Base-by-base conservation (phyloP, 2,888 invertebrate species). In the Drosophila koepferae region DNA sequence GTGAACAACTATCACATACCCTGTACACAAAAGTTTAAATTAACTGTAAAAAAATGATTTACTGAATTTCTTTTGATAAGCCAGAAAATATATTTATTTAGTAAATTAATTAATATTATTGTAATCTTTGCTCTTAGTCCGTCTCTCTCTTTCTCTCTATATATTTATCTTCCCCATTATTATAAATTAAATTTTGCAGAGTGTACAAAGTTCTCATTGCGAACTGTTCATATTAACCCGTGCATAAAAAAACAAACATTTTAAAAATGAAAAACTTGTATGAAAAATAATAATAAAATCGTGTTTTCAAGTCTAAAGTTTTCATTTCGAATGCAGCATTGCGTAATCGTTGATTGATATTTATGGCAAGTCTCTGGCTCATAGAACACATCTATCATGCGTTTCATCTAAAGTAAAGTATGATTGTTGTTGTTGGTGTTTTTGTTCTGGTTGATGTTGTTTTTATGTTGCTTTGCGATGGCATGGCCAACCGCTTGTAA, bases 401-500 rank as follows among this genome's bases (percentile, higher is more conserved):
- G 38, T 44, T 10, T 36, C n/a, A 31, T 56, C 55, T 41, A 28
- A 28, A 38, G 55, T 54, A 36, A 53, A 53, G 16, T 63, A 43
- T 34, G 41, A 56, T 28, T 20, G 46, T n/a, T 48, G 62, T 16
- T n/a, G 34, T 43, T 10, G 36, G 6, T 65, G 46, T 18, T 16
- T 41, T 28, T 49, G 62, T n/a, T 14, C 23, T 44, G 5, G 28
- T 10, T 61, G 53, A 7, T 51, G 63, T n/a, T 23, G 36, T 20
- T 20, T 49, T 43, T 43, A 38, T 72, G 71, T 36, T 20, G 55
- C 5, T 53, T 34, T 70, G 70, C 43, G 72, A 74, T 60, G 78
- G 73, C 87, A 85, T 73, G 84, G 84, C 44, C 88, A 87, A 85
- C 84, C 51, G 70, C 68, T 87, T 82, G 56, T 78, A 86, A 65